Base-by-base conservation (phyloP, 2,113 vertebrate genomes). In the Morone saxatilis region DNA sequence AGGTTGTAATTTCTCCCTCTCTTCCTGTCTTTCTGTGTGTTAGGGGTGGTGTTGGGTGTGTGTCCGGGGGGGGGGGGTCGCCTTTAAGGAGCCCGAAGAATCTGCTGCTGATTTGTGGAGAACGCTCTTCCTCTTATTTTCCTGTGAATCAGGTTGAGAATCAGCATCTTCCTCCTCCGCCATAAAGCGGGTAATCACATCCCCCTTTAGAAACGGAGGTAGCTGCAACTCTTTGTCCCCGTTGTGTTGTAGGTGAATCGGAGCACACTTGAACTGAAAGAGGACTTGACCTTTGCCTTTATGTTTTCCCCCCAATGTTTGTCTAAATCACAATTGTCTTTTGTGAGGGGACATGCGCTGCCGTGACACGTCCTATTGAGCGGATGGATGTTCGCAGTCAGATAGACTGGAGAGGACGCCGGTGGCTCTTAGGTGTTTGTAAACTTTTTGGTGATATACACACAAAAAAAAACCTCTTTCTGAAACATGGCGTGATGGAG, bases 271-370 rank as follows among this genome's bases (percentile, higher is more conserved):
- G 95, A 97, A 95, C 96, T 97, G 96, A 93, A 97, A 98, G 96
- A 96, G 96, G 96, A 98, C 97, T 98, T 99, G 98, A 99, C 98
- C 98, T 98, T 97, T 97, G 97, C 96, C 96, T 97, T 98, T 97
- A 97, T 98, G 96, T 96, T 96, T 96, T 95, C 95, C 95, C 95
- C 95, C 96, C 96, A 96, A 96, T 98, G 97, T 99, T 99, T 99
- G 97, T 97, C 97, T 97, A 97, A 98, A 98, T 97, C 96, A 98
- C 98, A 98, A 99, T 98, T 96, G 95, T 96, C 96, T 96, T 96
- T 97, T 97, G 97, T 98, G 97, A 93, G 96, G 95, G 88, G 96
- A 96, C 96, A 95, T 96, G 97, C 96, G 97, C 96, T 95, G 94
- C 96, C 96, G 96, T 98, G 97, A 97, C 97, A 96, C 95, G 92